Evolutionary conservation across 1,140 invertebrate species (phyloP), one percentile per base, ranked within the genome.

Genomic region (Hycleus phaleratus): DNA sequence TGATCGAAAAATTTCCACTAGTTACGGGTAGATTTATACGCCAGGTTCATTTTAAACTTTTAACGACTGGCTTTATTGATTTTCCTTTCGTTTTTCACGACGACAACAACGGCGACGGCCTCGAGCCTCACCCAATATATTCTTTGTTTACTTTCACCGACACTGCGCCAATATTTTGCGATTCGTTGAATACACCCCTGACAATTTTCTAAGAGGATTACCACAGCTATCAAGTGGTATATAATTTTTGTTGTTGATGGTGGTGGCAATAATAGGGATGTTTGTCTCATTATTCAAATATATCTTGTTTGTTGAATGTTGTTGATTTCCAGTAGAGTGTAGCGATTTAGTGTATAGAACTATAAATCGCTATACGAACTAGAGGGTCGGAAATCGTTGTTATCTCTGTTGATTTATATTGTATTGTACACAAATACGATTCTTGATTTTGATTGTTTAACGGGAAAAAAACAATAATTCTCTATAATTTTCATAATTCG

Each of bases 71-170:
- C 54, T 58, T n/a, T 55, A 59, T 59, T 44, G 58, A 59, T 59
- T 59, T 59, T 59, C 58, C 58, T 59, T 59, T 59, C 51, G 52
- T 51, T 59, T 59, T 59, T 46, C 58, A 26, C 47, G 32, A 32
- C 26, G 26, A 32, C 26, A 7, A 32, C 4, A 32, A 32, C 32
- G 2, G 7, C 32, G 32, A 32, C 7, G 58, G 46, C 58, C 58
- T 59, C 58, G 58, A 47, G 58, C 58, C 58, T 59, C 58, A 54
- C 58, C 58, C 58, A 59, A 59, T 55, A 46, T 59, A 55, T 55
- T 59, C 51, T 55, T 59, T 59, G 58, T 59, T 59, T 59, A 38
- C 52, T 59, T 49, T 58, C 56, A 32, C 49, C 51, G 56, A 48
- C 56, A 46, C 32, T 46, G 40, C 44, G 56, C 56, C 56, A 58